Base-by-base conservation (phyloP, 2,797 vertebrate genomes). In the Coreius guichenoti region DNA sequence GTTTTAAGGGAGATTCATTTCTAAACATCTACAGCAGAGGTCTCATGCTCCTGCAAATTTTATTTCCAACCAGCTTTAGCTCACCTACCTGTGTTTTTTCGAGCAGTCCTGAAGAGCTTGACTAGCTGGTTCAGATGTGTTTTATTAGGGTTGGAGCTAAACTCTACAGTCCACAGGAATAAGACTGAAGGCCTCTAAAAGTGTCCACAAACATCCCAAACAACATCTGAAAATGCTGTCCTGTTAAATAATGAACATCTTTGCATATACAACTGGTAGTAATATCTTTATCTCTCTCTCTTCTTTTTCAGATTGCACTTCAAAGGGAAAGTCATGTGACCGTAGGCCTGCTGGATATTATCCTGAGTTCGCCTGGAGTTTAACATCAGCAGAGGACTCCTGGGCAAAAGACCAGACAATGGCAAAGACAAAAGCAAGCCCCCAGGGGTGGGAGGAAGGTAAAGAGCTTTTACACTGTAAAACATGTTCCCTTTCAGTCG, bases 391-490 rank as follows among this genome's bases (percentile, higher is more conserved):
- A 0, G 92, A 93, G 7, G 91, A 94, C 89, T 87, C 88, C 9
- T 87, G 87, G 84, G 92, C 89, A 2, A 91, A 92, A 61, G 91
- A 90, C 49, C 92, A 85, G 51, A 93, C 80, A 86, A 87, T n/a
- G 1, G 87, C 90, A 51, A 93, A 90, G 90, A 94, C 90, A 54
- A 82, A 89, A 45, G 92, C 89, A 88, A 94, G 91, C 87, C 92
- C 92, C 80, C 94, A 94, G 80, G 93, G 93, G 54, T 95, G 95
- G 95, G 94, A 95, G 91, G 94, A 95, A 95, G 95, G 95, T 96
- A 95, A 93, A 94, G 89, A 69, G 29, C 39, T 80, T 85, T 49
- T 58, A 65, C 13, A 31, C 8, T 39, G 23, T 54, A 31, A 76
- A 51, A 14, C 8, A 9, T 43, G 39, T 43, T n/a, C n/a, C n/a